phyloP scores from a whole-genome alignment of 2,797 vertebrate genomes.

The Coluber constrictor region DNA sequence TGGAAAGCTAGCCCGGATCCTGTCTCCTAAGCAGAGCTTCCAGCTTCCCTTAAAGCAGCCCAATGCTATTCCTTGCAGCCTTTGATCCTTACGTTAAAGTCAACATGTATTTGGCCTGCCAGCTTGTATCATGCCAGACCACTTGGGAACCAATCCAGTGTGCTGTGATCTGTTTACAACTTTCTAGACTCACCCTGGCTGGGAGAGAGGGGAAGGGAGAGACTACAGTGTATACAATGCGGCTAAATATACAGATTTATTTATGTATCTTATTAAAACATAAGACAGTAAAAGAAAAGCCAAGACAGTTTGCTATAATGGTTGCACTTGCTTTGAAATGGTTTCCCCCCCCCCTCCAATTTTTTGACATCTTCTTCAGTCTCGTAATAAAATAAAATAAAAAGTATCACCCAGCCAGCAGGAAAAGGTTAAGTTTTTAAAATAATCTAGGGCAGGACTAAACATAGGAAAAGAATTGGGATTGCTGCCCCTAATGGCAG shows the following conservation, averaged over 20 bases:
- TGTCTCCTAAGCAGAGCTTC: not conserved
- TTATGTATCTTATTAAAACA: slow-evolving; percentile 50
- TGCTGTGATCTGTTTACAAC: not conserved
- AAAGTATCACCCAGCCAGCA: not conserved
- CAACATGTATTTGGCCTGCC: not conserved
- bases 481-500: not conserved
- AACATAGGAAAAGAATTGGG: not conserved
- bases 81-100: not conserved
- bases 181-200: not conserved
- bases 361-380: not conserved
- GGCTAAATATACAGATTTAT: slow-evolving; percentile 15
- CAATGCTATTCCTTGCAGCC: rapidly evolving
- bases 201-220: not conserved
- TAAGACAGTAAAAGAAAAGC: slow-evolving; percentile 25
- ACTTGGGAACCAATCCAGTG: not conserved
- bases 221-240: not conserved
- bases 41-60: not conserved
- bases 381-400: not conserved
- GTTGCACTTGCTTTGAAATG: not conserved
- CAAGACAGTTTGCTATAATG: not conserved
- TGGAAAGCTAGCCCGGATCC: not conserved
- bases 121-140: not conserved
- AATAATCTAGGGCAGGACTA: not conserved
- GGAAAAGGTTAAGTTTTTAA: slow-evolving; percentile 7
- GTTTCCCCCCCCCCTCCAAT: not conserved